Evolutionary conservation across 1,140 invertebrate species (phyloP), one percentile per base, ranked within the genome.

Genomic region (Trichoplusia ni): DNA sequence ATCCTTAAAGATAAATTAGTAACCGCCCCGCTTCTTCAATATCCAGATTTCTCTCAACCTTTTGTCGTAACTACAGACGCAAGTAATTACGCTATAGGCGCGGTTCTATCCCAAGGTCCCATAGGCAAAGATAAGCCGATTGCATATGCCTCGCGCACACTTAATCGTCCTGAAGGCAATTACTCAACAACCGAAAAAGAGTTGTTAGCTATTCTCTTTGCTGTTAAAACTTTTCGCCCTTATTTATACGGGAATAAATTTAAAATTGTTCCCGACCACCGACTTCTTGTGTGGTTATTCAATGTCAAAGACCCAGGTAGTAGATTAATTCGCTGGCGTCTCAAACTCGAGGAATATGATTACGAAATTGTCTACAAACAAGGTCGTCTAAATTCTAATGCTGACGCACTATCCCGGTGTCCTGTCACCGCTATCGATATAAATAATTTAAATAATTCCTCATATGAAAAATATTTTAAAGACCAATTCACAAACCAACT

Each of bases 201-300:
- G 38, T 74, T 81, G 0, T 27, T 74, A 46, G 76, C 68, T 5
- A 75, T 81, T 14, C 9, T 93, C 0, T 90, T 82, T 73, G 87
- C 82, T 0, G 77, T 88, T 0, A 84, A 91, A 64, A 77, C 91
- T 51, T 93, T 93, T 63, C 53, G 86, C 53, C 84, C 84, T 11
- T 93, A 91, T 71, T 59, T 93, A 4, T 87, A 83, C 58, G 87
- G 86, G 4, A 75, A 62, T 37, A 77, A 88, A 27, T 92, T 93
- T 61, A 82, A 64, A 18, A 79, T 92, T 3, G 56, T 87, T 14
- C 93, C 91, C 0, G 92, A 93, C 60, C 91, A 93, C 54, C 74
- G 77, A 51, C 85, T 90, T 0, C 73, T 93, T 13, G 62, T 65
- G n/a, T 93, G 89, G 86, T 64, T 93, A 25, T 80, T 83, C 27